Percentiles rank a stretch among this genome's conserved stretches.
Conservation (phyloP, 2,797 vertebrate species). For the Gila robusta region DNA sequence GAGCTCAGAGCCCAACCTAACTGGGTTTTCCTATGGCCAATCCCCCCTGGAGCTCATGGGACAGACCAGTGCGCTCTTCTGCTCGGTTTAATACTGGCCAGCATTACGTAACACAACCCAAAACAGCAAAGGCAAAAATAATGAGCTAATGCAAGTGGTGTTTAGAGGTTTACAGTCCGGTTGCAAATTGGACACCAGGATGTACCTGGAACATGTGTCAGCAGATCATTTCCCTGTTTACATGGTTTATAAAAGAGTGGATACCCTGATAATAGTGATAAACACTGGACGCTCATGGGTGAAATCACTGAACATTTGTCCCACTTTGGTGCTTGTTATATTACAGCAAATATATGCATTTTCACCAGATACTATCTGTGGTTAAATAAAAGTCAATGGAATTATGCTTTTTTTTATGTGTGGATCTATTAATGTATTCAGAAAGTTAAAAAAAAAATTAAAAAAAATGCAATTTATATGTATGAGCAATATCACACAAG, state of each 20-base stretch:
- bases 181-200: constrained; percentile 7
- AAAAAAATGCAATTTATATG: too few species aligned
- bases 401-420: neutral
- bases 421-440: neutral
- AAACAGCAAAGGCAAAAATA: constrained; percentile 19
- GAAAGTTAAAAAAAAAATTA: too few species aligned
- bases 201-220: neutral
- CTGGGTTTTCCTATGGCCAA: constrained; percentile 23
- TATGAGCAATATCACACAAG: too few species aligned
- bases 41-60: constrained; percentile 20
- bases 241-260: neutral
- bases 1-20: neutral
- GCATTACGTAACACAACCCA: constrained; percentile 19
- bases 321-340: neutral
- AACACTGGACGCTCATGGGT: neutral
- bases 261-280: too few species aligned
- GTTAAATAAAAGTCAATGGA: neutral
- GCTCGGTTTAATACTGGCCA: constrained; percentile 7
- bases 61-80: neutral
- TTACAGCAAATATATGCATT: neutral
- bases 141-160: constrained; percentile 19
- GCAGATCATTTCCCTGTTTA: neutral
- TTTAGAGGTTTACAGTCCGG: constrained; percentile 30
- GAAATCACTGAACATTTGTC: neutral
- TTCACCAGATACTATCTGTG: neutral